Evolutionary conservation across 2,113 vertebrate genomes (phyloP).

Genomic region (Odontophorus gujanensis): DNA sequence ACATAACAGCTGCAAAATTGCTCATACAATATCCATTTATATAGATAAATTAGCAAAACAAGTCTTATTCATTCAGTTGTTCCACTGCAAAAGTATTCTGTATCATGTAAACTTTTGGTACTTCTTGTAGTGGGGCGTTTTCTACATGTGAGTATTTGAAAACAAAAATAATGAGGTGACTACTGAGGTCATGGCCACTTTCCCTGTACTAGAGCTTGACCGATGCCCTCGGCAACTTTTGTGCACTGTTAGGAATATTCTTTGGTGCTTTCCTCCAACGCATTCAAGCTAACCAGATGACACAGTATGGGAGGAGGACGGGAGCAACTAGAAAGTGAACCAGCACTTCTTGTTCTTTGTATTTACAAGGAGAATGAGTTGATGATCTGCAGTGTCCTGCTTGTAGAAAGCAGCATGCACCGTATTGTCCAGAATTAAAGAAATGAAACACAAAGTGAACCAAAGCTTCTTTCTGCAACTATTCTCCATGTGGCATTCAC

Average conservation of each 20-base stretch:
- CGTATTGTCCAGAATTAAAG: conserved; percentile 56
- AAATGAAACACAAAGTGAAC: neutral
- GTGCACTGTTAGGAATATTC: conserved; percentile 29
- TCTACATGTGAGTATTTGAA: neutral
- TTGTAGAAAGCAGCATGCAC: conserved; percentile 68
- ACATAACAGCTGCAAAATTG: conserved; percentile 75
- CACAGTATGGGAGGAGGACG: neutral
- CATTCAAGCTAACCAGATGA: conserved; percentile 6
- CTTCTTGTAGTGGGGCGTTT: neutral
- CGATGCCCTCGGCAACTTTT: neutral
- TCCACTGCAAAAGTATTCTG: conserved; percentile 52
- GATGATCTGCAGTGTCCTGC: conserved; percentile 11
- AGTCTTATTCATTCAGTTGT: conserved; percentile 63
- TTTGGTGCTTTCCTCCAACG: conserved; percentile 72
- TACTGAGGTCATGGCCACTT: neutral
- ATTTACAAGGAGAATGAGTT: conserved; percentile 29
- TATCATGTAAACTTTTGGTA: conserved; percentile 47
- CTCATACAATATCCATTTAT: conserved; percentile 76
- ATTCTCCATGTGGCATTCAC: neutral
- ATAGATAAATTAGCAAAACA: conserved; percentile 75
- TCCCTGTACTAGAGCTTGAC: neutral
- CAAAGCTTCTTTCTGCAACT: neutral
- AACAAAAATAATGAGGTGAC: neutral
- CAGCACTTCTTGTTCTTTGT: conserved; percentile 88
- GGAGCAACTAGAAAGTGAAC: conserved; percentile 88